Percentiles rank a stretch among this genome's conserved stretches.
Conservation (phyloP, 2,888 invertebrate species). For the Griposia aprilina region DNA sequence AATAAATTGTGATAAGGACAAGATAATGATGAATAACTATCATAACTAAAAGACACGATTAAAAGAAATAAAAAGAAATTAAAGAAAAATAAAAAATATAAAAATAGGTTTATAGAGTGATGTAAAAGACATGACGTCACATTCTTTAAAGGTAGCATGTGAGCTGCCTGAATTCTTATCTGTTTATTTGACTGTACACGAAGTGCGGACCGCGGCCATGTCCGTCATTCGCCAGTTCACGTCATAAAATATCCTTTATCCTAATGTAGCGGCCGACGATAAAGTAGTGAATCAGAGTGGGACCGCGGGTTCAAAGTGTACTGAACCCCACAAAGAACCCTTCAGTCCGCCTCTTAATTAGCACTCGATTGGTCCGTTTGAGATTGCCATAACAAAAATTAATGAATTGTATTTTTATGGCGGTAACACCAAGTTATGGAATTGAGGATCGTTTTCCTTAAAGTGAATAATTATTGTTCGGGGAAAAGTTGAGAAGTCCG, state of each 20-base stretch:
- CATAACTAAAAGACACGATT: background rate
- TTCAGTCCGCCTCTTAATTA: constrained; percentile 77
- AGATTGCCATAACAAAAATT: constrained; percentile 53
- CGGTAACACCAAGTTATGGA: constrained; percentile 29
- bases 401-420: constrained; percentile 58
- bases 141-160: background rate
- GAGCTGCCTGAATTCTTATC: background rate
- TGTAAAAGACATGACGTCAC: background rate
- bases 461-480: constrained; percentile 61
- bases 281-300: constrained; percentile 69
- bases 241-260: constrained; percentile 59
- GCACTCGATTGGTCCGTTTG: constrained; percentile 71
- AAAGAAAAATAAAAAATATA: too few species aligned
- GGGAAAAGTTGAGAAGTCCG: constrained; percentile 41
- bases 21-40: background rate
- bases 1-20: background rate
- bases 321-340: constrained; percentile 77
- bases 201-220: constrained; percentile 25
- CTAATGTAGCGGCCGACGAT: constrained; percentile 62
- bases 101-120: background rate
- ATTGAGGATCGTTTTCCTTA: constrained; percentile 50
- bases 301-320: constrained; percentile 75
- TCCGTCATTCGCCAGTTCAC: constrained; percentile 42
- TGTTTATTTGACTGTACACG: constrained; percentile 33
- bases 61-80: background rate